Percentiles rank a stretch among this genome's conserved stretches.
Conservation (phyloP, 2,797 vertebrate genomes). For the Passerculus sandwichensis region DNA sequence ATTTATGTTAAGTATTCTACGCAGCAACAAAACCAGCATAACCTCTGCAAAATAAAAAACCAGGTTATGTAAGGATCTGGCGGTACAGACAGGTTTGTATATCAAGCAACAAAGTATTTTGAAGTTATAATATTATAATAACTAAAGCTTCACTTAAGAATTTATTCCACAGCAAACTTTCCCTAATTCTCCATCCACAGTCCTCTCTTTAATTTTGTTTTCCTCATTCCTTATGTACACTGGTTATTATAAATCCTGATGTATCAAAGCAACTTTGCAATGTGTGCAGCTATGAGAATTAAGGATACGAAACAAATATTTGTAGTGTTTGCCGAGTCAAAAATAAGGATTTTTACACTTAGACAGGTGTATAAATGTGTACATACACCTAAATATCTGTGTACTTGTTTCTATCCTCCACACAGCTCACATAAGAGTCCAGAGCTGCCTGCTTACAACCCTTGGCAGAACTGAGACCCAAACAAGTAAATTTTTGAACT, state of each 20-base stretch:
- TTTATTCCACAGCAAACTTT: background rate
- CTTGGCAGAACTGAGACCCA: background rate
- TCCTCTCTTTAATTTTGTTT: background rate
- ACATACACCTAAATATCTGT: background rate
- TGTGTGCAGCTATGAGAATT: background rate
- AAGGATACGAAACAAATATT: background rate
- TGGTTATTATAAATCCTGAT: background rate
- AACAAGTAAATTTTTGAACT: background rate
- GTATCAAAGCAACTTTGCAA: background rate
- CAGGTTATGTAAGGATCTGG: background rate
- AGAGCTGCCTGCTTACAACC: background rate
- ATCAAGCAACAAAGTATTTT: background rate
- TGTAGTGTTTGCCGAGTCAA: background rate
- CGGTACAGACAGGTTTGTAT: accelerated
- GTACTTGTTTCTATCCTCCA: background rate
- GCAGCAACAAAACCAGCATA: background rate
- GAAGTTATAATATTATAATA: background rate
- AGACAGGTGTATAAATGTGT: too few relatives aligned
- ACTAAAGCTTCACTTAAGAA: background rate
- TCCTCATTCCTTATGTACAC: background rate
- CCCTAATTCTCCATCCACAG: background rate
- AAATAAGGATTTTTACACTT: background rate
- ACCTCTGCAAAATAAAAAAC: conserved; percentile 21
- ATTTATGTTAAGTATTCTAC: background rate
- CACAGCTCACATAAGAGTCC: background rate